phyloP scores from a whole-genome alignment of 1,140 invertebrate genomes.

The Solenopsis invicta region DNA sequence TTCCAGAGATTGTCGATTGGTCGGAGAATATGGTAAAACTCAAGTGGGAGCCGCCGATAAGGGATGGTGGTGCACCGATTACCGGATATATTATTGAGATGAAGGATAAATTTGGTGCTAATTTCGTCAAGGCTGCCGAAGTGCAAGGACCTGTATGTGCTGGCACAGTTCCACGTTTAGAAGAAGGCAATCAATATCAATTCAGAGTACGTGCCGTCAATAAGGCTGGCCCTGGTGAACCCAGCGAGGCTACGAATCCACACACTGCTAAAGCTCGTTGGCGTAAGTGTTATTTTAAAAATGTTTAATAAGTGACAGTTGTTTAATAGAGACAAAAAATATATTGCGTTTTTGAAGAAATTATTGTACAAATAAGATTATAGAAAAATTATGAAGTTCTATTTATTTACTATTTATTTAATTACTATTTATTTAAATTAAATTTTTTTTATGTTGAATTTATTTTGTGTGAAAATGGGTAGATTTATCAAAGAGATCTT shows the following conservation, averaged over 20 bases:
- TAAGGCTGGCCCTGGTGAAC: constrained; percentile 98
- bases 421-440: background rate
- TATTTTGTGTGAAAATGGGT: background rate
- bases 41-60: constrained; percentile 97
- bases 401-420: background rate
- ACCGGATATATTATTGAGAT: constrained; percentile 97
- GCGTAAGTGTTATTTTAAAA: constrained; percentile 89
- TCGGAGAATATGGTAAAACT: constrained; percentile 97
- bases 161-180: constrained; percentile 95
- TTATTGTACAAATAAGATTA: background rate
- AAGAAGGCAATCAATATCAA: constrained; percentile 98
- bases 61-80: constrained; percentile 98
- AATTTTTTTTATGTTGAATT: background rate
- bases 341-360: background rate
- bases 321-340: background rate
- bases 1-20: constrained; percentile 97
- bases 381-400: background rate
- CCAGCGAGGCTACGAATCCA: constrained; percentile 97
- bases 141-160: constrained; percentile 92
- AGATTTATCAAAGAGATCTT: background rate
- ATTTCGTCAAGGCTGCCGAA: constrained; percentile 92
- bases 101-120: constrained; percentile 91
- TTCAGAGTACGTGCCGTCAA: constrained; percentile 98
- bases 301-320: background rate
- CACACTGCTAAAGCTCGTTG: constrained; percentile 98